A percentile compares a stretch with the other conserved stretches of the same genome.
phyloP scores from a whole-genome alignment of 2,797 vertebrate species.

The Threskiornis aethiopicus region DNA sequence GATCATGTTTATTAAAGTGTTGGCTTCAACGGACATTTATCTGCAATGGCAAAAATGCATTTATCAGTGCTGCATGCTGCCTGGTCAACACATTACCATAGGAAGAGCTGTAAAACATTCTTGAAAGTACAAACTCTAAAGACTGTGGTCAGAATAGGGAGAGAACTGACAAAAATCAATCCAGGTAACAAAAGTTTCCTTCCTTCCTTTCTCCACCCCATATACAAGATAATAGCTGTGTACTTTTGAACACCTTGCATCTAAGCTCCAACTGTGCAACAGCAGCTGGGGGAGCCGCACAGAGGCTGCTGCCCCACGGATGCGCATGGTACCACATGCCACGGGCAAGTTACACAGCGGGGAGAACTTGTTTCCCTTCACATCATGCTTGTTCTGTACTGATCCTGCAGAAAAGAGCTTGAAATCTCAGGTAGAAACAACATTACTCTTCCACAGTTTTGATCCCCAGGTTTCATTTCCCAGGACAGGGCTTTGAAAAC shows the following conservation, averaged over 20 bases:
- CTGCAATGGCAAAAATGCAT: background rate
- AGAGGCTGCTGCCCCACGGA: fast-evolving
- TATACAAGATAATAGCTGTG: no score
- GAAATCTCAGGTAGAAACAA: background rate
- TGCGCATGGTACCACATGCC: fast-evolving
- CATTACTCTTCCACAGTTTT: background rate
- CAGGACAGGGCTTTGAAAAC: background rate
- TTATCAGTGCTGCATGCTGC: fast-evolving
- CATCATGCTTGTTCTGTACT: background rate
- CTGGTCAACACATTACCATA: background rate
- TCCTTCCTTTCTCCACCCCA: background rate
- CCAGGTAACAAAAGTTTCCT: background rate
- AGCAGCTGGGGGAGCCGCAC: background rate
- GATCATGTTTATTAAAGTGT: background rate
- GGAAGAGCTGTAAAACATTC: background rate
- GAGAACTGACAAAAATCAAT: fast-evolving
- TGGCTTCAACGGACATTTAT: background rate
- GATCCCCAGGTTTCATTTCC: background rate
- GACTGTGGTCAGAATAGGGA: background rate
- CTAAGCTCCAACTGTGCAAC: background rate
- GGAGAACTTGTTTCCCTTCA: background rate
- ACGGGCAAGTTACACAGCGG: background rate
- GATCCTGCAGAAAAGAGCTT: background rate
- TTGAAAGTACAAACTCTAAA: background rate
- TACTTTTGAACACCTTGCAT: background rate